phyloP scores from a whole-genome alignment of 2,797 vertebrate genomes.

The Manis crassicaudata region DNA sequence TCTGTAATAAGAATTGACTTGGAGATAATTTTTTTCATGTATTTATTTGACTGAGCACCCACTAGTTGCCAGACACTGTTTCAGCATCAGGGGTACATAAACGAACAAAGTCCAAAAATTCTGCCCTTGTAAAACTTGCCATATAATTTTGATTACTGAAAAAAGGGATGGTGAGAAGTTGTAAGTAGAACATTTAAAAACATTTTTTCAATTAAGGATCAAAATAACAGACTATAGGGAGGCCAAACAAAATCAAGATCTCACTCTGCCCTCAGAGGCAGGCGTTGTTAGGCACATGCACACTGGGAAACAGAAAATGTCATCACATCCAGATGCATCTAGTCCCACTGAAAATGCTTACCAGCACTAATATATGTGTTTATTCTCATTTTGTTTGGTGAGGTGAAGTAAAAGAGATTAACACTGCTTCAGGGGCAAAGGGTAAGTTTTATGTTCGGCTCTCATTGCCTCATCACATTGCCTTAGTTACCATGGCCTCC shows the following conservation, averaged over 20 bases:
- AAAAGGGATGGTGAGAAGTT: background rate
- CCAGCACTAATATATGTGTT: slow-evolving; percentile 72
- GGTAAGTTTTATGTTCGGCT: slow-evolving; percentile 64
- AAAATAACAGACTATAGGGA: slow-evolving; percentile 10
- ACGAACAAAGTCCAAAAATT: background rate
- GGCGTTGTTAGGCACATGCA: background rate
- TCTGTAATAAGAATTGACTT: background rate
- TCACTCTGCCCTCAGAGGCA: background rate
- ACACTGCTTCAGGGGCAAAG: slow-evolving; percentile 69
- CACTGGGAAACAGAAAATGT: slow-evolving; percentile 47
- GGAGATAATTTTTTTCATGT: background rate
- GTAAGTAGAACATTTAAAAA: background rate
- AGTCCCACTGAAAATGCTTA: slow-evolving; percentile 74
- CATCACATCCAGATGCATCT: slow-evolving; percentile 58
- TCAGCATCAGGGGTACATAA: background rate
- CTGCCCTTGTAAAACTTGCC: background rate
- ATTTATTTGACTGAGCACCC: background rate
- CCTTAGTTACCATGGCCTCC: background rate
- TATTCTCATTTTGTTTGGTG: slow-evolving; percentile 74
- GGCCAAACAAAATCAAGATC: background rate
- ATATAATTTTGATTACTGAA: background rate
- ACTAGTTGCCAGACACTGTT: background rate
- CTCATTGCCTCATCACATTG: slow-evolving; percentile 38
- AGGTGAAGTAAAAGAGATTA: slow-evolving; percentile 64
- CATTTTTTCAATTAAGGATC: background rate